Conservation (phyloP, 2,888 invertebrate genomes). For the Mechanitis messenoides region DNA sequence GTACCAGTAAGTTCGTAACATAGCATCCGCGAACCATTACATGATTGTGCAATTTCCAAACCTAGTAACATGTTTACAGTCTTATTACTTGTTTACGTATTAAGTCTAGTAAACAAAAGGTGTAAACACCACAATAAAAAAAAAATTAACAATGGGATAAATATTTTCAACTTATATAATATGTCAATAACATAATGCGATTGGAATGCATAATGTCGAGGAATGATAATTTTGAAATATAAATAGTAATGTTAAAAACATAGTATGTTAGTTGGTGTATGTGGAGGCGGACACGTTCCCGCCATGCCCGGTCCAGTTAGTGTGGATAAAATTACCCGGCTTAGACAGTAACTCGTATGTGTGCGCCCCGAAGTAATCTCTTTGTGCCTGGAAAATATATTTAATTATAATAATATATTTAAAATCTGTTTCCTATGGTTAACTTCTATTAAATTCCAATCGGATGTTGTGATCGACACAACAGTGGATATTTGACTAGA, state of each 20-base stretch:
- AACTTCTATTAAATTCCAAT: too few species aligned
- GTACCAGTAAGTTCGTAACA: too few species aligned
- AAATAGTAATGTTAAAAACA: not conserved
- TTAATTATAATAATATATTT: not conserved
- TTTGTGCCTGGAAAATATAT: conserved; percentile 82
- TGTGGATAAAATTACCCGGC: conserved; percentile 95
- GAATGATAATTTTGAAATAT: not conserved
- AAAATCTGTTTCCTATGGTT: too few species aligned
- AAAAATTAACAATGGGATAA: not conserved
- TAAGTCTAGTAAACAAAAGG: not conserved
- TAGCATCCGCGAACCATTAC: too few species aligned
- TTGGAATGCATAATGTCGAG: not conserved
- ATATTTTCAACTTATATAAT: conserved; percentile 2
- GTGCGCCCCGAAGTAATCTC: conserved; percentile 99
- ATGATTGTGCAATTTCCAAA: too few species aligned
- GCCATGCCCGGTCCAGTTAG: conserved; percentile 99
- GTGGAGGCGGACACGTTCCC: conserved; percentile 97
- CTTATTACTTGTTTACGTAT: too few species aligned
- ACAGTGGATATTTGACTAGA: too few species aligned
- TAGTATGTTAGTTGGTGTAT: conserved; percentile 72
- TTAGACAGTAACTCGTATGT: conserved; percentile 93
- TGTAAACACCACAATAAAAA: conserved; percentile 3
- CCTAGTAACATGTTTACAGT: too few species aligned
- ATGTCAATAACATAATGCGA: conserved; percentile 6
- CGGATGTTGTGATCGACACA: too few species aligned